Base-by-base conservation (phyloP, 2,113 vertebrate species). In the Typhlomys cinereus region DNA sequence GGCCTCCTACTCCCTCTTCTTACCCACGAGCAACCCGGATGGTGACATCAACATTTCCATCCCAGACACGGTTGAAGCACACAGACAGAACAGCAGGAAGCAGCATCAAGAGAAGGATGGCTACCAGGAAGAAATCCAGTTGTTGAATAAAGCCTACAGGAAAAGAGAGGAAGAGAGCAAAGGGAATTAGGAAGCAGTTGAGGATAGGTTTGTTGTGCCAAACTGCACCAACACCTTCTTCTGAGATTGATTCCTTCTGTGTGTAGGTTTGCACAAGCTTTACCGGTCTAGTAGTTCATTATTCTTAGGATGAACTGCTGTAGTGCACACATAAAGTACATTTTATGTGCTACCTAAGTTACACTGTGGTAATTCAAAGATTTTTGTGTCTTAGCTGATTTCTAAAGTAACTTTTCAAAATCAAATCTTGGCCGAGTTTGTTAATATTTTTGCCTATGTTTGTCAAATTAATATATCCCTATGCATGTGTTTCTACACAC, bases 1-100 rank as follows among this genome's bases (percentile, higher is more conserved):
- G 0, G 99, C 99, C 0, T 99, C 99, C 17, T 99, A 99, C 96
- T 99, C 99, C 0, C 98, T 99, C 96, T 98, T 99, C 96, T 98
- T 99, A 88, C 99, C 99, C 11, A 98, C 98, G 4, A 97, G 98
- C 95, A 98, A 98, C 89, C 98, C 99, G 0, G 98, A 98, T 61
- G 97, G 98, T 0, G 98, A 99, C 87, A 98, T 99, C 92, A 99
- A 99, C 97, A 99, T 99, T 96, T 99, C 98, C n/a, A 99, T 99
- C 89, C 99, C 99, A 0, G 99, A 99, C 98, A 99, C 99, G 0
- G 99, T 99, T 1, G 99, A 99, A 96, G 99, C 99, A 3, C 99
- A 99, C 64, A 98, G 99, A 89, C 98, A 98, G 96, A 99, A 99
- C 86, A 99, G 99, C 96, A 98, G 97, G 25, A 97, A 98, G 93